Conservation (phyloP, 1,140 invertebrate genomes). For the Scaptomyza montana region DNA sequence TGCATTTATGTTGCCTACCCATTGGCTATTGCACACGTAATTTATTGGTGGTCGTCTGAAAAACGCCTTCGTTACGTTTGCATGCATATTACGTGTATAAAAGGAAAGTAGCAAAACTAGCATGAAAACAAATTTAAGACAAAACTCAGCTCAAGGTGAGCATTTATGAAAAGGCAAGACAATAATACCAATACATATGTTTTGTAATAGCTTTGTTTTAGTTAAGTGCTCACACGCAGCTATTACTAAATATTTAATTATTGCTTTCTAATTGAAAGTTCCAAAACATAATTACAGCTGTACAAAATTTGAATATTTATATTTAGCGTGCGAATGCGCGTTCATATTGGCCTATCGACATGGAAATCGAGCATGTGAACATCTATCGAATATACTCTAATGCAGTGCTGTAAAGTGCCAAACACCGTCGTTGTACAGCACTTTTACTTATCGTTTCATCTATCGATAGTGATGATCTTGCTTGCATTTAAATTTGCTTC, state of each 20-base stretch:
- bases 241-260: neutral
- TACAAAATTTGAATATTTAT: neutral
- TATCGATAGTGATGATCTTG: neutral
- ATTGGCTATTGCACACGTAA: constrained; percentile 46
- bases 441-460: neutral
- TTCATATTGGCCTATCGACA: constrained; percentile 12
- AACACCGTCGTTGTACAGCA: neutral
- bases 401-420: neutral
- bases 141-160: constrained; percentile 8
- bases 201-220: neutral
- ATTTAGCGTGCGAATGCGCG: constrained; percentile 11
- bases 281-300: neutral
- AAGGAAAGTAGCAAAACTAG: constrained; percentile 3
- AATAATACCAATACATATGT: constrained; percentile 1
- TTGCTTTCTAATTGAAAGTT: no score
- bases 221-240: constrained; percentile 4
- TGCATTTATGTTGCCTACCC: constrained; percentile 19
- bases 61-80: constrained; percentile 56
- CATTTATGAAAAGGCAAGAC: neutral
- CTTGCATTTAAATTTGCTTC: neutral
- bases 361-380: neutral
- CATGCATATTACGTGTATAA: constrained; percentile 45
- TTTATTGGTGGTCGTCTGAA: constrained; percentile 46
- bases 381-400: neutral
- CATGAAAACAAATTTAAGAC: constrained; percentile 32